phyloP scores from a whole-genome alignment of 2,113 vertebrate genomes.

The Castor canadensis region DNA sequence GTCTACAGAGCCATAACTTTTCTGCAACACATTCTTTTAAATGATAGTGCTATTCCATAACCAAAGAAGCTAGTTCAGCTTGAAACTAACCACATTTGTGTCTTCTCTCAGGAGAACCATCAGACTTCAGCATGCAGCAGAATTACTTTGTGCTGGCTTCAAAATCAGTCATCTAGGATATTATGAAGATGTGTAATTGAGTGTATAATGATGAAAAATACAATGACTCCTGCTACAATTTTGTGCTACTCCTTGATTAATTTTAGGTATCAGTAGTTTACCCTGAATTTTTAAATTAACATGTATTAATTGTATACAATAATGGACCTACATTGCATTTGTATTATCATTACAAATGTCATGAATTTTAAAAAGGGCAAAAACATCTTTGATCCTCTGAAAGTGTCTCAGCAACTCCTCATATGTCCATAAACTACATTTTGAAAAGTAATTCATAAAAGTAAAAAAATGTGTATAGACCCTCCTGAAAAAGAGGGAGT shows the following conservation, averaged over 20 bases:
- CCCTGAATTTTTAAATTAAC: background rate
- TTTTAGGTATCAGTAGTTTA: background rate
- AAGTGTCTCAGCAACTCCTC: background rate
- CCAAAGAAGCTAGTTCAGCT: background rate
- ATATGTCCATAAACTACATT: background rate
- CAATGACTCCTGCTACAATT: background rate
- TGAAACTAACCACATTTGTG: background rate
- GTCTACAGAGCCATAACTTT: background rate
- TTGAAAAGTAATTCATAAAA: background rate
- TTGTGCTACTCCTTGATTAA: background rate
- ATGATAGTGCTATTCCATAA: background rate
- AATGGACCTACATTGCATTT: background rate
- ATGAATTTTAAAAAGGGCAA: background rate
- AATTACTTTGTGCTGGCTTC: background rate
- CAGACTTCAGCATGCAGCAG: background rate
- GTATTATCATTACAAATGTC: background rate
- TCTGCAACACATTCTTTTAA: background rate
- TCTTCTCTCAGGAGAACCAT: background rate
- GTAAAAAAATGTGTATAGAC: background rate
- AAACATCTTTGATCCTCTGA: background rate
- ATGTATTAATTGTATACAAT: background rate
- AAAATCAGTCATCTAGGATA: background rate
- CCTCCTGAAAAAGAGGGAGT: fast-evolving
- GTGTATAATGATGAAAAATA: background rate
- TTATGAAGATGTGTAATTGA: background rate